Evolutionary conservation across 2,113 vertebrate species (phyloP).

Genomic region (Gracilinanus agilis): DNA sequence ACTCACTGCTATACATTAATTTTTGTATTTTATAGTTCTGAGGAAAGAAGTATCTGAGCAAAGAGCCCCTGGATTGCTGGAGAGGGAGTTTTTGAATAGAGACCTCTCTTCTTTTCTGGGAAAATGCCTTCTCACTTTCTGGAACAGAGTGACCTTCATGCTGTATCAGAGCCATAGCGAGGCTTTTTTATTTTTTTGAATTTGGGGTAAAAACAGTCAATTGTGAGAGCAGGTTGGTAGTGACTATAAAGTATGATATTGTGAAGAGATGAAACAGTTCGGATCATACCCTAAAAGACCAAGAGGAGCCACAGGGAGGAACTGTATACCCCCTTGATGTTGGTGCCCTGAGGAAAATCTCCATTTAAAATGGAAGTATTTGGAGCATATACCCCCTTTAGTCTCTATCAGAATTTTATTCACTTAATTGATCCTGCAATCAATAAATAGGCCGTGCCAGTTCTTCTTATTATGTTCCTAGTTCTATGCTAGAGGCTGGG

Average conservation of each 20-base stretch:
- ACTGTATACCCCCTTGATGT: background rate
- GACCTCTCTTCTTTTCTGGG: constrained; percentile 3
- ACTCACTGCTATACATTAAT: background rate
- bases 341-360: background rate
- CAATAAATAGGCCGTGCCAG: background rate
- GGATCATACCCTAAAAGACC: background rate
- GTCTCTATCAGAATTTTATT: constrained; percentile 28
- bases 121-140: constrained; percentile 15
- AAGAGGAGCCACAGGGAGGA: background rate
- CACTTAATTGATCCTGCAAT: background rate
- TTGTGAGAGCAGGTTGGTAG: background rate
- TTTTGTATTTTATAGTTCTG: constrained; percentile 45
- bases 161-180: background rate
- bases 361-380: background rate
- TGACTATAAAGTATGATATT: background rate
- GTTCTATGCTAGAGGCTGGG: background rate
- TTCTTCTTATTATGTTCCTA: background rate
- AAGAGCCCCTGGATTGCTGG: too few species aligned
- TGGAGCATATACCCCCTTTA: background rate
- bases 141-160: background rate
- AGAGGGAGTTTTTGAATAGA: background rate
- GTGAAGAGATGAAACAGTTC: background rate
- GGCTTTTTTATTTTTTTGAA: background rate
- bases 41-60: constrained; percentile 14
- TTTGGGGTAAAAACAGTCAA: background rate